Evolutionary conservation across 2,797 vertebrate genomes (phyloP), one percentile per base, ranked within the genome.

Genomic region (Parotocinclus haroldoi): DNA sequence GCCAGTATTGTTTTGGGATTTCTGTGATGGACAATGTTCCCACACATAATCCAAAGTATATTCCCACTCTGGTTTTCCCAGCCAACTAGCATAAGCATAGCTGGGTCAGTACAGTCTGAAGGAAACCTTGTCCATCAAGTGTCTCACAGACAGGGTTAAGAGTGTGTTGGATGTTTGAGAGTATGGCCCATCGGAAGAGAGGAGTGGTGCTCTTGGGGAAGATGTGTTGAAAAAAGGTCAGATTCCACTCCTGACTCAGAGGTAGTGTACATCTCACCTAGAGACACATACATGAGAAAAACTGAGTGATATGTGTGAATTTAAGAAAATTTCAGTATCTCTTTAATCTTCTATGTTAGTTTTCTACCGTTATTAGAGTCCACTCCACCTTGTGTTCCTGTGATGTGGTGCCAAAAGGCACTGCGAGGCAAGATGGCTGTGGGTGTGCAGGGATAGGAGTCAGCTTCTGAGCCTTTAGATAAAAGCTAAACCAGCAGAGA

Each of bases 381-480:
- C 0, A 89, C 77, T 40, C 90, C 87, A 11, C 84, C 89, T 82
- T 94, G 94, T 60, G 90, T 93, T 65, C 93, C 95, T 0, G 93
- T 95, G 78, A 98, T 98, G 78, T 98, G 96, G 80, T 98, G 96
- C 96, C 96, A 98, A 87, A 98, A 98, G 63, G 94, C 94, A 0
- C 95, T 98, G 63, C 95, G 92, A 12, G 96, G 96, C 73, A 98
- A 87, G 87, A 98, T 95, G 80, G 94, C 91, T 0, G 93, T 94
- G 53, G 94, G 93, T 0, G 94, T 94, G 78, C 93, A 96, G 62
- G 95, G 93, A 63, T 94, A 96, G 5, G 93, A 95, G 55, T 90
- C 87, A 1, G 91, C 83, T 64, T 96, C 94, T 0, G 90, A 90
- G 79, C 93, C 91, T 83, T 94, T 92, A 74, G 91, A 93, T 78